Evolutionary conservation across 2,113 vertebrate species (phyloP).

Genomic region (Drymodes brunneopygia): DNA sequence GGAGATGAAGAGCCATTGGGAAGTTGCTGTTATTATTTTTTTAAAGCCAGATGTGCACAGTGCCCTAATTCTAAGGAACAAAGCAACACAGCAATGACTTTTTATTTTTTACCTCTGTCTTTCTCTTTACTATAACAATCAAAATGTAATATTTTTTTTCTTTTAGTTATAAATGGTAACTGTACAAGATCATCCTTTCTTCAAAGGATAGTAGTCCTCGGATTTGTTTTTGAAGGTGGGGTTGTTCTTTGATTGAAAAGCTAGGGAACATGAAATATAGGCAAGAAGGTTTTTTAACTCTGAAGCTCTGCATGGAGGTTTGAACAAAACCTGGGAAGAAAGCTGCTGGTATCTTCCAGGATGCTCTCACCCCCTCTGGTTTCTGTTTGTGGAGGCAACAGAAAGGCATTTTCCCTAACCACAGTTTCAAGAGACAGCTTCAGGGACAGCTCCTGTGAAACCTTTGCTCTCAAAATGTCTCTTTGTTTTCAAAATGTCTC

Average conservation of each 20-base stretch:
- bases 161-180: not conserved
- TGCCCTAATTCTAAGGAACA: not conserved
- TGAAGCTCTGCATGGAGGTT: not conserved
- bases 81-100: not conserved
- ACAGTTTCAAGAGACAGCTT: not conserved
- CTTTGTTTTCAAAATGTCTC: not conserved
- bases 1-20: not conserved
- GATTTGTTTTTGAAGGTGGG: not conserved
- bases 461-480: not conserved
- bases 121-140: not conserved
- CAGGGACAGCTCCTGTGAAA: not conserved
- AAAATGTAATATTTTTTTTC: not conserved
- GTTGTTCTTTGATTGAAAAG: not conserved
- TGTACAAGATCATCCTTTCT: not conserved
- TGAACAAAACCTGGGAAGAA: not conserved
- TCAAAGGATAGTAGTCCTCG: not conserved
- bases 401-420: not conserved
- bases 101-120: not conserved
- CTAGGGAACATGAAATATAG: not conserved
- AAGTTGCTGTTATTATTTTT: not conserved
- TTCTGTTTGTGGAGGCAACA: not conserved
- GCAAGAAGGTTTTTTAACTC: not conserved
- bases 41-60: not conserved
- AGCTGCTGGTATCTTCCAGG: not conserved
- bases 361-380: not conserved